A percentile compares a stretch with the other conserved stretches of the same genome.
phyloP scores from a whole-genome alignment of 2,797 vertebrate genomes.

The Mormyrus proboscirostris region DNA sequence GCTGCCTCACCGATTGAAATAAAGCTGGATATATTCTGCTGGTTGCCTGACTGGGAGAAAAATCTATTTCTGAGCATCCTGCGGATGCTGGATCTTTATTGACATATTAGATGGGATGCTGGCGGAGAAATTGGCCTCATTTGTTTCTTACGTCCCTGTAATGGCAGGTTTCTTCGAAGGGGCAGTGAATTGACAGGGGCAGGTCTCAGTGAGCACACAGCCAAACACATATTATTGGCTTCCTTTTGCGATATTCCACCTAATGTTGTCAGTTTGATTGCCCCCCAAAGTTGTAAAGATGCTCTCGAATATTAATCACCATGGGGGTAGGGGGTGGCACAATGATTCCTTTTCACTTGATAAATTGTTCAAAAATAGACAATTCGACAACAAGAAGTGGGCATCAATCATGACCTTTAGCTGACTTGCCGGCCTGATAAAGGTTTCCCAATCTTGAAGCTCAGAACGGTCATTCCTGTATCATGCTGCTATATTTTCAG shows the following conservation, averaged over 20 bases:
- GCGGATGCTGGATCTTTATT: slow-evolving; percentile 63
- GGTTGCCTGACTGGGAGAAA: slow-evolving; percentile 61
- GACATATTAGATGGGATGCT: slow-evolving; percentile 70
- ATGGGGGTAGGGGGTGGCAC: slow-evolving; percentile 31
- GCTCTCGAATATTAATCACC: slow-evolving; percentile 61
- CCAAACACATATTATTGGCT: slow-evolving; percentile 56
- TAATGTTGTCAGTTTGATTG: slow-evolving; percentile 48
- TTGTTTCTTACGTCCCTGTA: slow-evolving; percentile 72
- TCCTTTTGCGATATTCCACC: slow-evolving; percentile 53
- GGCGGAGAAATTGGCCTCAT: slow-evolving; percentile 73
- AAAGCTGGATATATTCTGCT: slow-evolving; percentile 62
- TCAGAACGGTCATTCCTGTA: background rate
- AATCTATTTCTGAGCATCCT: slow-evolving; percentile 64
- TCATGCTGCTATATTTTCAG: background rate
- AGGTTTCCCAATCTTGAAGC: slow-evolving; percentile 42
- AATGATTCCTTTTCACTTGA: slow-evolving; percentile 58
- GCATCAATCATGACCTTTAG: slow-evolving; percentile 49
- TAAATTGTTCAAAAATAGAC: slow-evolving; percentile 57
- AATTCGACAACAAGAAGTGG: slow-evolving; percentile 43
- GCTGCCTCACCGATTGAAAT: slow-evolving; percentile 55
- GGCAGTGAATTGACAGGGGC: slow-evolving; percentile 63
- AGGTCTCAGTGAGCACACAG: slow-evolving; percentile 61
- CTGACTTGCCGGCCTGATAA: slow-evolving; percentile 42
- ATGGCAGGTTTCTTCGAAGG: slow-evolving; percentile 65
- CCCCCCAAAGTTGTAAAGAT: slow-evolving; percentile 59